Evolutionary conservation across 2,888 invertebrate genomes (phyloP).

Genomic region (Zootermopsis nevadensis): DNA sequence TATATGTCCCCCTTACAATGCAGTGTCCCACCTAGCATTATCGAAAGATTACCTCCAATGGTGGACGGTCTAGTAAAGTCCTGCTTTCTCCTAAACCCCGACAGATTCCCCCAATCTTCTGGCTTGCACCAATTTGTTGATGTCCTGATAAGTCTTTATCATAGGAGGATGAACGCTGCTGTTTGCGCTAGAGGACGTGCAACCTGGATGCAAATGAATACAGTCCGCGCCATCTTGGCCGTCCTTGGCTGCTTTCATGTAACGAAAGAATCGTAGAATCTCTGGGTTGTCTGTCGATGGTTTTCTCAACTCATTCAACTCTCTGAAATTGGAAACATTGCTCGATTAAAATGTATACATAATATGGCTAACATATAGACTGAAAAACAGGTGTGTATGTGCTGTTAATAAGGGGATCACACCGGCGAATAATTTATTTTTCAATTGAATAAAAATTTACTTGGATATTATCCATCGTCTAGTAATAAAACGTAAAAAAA

Average conservation of each 20-base stretch:
- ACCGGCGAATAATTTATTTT: no score
- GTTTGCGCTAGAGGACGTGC: constrained; percentile 66
- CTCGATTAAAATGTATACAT: background rate
- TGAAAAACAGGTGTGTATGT: no score
- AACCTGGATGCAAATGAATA: constrained; percentile 73
- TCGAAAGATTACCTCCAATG: no score
- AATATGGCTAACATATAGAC: no score
- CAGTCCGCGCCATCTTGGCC: constrained; percentile 86
- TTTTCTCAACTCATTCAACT: constrained; percentile 84
- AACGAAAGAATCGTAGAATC: constrained; percentile 87
- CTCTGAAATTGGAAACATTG: constrained; percentile 66
- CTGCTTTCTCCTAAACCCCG: background rate
- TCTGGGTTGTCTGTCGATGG: constrained; percentile 89
- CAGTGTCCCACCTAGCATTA: no score
- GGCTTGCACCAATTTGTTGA: constrained; percentile 87
- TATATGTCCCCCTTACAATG: no score
- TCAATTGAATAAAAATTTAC: no score
- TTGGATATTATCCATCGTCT: no score
- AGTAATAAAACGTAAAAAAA: no score
- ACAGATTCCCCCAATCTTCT: constrained; percentile 67
- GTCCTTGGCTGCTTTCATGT: constrained; percentile 90
- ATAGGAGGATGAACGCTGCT: constrained; percentile 80
- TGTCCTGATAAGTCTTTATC: constrained; percentile 87
- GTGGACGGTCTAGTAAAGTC: background rate
- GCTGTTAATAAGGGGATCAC: no score